Percentiles rank a stretch among this genome's conserved stretches.
Evolutionary conservation across 2,888 invertebrate genomes (phyloP).

Genomic region (Meganola albula): DNA sequence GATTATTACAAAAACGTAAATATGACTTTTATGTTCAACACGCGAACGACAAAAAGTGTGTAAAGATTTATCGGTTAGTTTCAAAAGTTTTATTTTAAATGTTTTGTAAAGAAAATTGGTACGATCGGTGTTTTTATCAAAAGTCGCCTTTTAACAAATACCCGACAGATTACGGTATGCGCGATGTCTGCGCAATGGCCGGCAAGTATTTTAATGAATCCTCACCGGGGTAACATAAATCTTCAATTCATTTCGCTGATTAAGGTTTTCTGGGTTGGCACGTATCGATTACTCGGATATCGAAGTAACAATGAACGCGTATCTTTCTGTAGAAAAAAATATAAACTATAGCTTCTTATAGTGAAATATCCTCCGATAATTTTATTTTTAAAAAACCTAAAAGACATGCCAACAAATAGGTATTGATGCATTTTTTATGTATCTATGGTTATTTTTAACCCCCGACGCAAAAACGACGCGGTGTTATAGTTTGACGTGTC

Average conservation of each 20-base stretch:
- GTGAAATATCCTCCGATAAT: no score
- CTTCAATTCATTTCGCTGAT: conserved; percentile 52
- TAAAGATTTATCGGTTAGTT: conserved; percentile 26
- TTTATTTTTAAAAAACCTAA: no score
- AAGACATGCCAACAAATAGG: no score
- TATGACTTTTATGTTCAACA: conserved; percentile 28
- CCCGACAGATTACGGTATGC: conserved; percentile 47
- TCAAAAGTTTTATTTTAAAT: conserved; percentile 27
- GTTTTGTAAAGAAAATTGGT: conserved; percentile 27
- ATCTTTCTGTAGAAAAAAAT: background rate
- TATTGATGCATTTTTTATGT: background rate
- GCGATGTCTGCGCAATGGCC: conserved; percentile 37
- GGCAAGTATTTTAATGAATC: conserved; percentile 66
- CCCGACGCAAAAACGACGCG: no score
- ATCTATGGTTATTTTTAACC: no score
- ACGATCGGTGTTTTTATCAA: conserved; percentile 40
- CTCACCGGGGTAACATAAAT: conserved; percentile 51
- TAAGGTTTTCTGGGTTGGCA: conserved; percentile 36
- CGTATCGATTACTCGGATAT: conserved; percentile 21
- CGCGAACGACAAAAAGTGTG: conserved; percentile 23
- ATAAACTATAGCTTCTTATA: no score
- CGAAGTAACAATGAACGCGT: background rate
- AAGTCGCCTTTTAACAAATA: conserved; percentile 38
- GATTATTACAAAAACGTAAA: conserved; percentile 32
- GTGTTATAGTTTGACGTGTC: no score